phyloP scores from a whole-genome alignment of 2,797 vertebrate genomes.

The Hylomyscus alleni region DNA sequence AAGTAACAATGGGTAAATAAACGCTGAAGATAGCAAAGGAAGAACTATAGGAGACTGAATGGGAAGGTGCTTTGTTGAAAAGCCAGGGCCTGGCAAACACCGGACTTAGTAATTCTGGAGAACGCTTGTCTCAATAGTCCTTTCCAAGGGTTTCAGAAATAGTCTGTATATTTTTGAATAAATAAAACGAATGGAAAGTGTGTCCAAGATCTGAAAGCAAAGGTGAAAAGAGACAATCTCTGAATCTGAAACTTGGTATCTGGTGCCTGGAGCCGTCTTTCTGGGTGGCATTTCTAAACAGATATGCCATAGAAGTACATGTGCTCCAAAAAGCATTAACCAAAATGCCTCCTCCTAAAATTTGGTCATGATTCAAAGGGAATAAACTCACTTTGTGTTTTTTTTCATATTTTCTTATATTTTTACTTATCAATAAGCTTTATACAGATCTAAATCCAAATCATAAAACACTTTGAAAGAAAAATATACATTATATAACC shows the following conservation, averaged over 20 bases:
- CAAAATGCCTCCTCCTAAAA: neutral
- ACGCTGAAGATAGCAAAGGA: neutral
- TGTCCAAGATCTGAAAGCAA: neutral
- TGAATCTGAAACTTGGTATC: neutral
- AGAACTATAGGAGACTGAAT: neutral
- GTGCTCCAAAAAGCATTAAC: neutral
- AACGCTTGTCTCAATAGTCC: neutral
- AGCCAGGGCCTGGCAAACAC: neutral
- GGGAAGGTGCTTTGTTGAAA: constrained; percentile 21
- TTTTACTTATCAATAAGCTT: neutral
- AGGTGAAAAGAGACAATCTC: neutral
- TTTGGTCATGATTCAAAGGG: neutral
- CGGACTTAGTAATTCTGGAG: neutral
- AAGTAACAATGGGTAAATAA: neutral
- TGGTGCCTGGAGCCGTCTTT: neutral
- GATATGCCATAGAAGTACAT: neutral
- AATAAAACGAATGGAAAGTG: neutral
- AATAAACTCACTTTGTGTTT: constrained; percentile 60
- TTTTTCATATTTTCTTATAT: constrained; percentile 29
- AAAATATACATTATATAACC: constrained; percentile 34
- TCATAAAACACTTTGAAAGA: constrained; percentile 42
- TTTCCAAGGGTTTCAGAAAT: constrained; percentile 37
- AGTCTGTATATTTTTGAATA: neutral
- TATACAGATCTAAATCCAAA: constrained; percentile 13
- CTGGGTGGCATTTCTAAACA: neutral